Evolutionary conservation across 2,113 vertebrate species (phyloP).

Genomic region (Thomomys bottae): DNA sequence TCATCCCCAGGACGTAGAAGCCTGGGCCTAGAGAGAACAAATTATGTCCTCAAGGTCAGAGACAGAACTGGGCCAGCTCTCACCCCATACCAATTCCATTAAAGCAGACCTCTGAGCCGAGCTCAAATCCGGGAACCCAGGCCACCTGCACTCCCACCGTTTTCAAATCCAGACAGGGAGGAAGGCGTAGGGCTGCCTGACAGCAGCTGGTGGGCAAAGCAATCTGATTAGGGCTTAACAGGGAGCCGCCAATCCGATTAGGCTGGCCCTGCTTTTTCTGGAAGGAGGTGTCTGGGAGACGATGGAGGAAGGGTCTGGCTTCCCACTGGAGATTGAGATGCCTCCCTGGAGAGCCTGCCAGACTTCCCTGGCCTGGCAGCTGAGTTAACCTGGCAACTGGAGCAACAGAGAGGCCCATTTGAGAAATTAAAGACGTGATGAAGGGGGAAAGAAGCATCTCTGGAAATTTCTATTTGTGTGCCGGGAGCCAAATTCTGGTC

Average conservation of each 20-base stretch:
- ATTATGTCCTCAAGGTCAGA: not conserved
- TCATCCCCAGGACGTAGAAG: too few species aligned
- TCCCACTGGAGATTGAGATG: not conserved
- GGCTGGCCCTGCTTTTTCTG: not conserved
- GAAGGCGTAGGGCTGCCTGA: not conserved
- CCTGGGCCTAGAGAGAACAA: not conserved
- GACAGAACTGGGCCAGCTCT: not conserved
- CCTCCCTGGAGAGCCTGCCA: not conserved
- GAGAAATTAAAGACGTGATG: conserved; percentile 59
- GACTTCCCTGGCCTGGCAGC: not conserved
- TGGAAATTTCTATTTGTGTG: conserved; percentile 64
- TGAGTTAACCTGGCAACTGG: not conserved
- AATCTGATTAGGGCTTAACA: not conserved
- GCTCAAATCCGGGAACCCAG: not conserved
- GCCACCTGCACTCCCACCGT: not conserved
- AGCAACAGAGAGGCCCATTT: conserved; percentile 33
- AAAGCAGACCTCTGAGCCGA: not conserved
- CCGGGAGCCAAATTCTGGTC: not conserved
- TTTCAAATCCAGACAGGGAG: not conserved
- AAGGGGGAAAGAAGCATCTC: conserved; percentile 25
- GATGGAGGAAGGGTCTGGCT: conserved; percentile 7
- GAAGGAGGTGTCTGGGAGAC: not conserved
- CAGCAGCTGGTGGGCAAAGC: not conserved
- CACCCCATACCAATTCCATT: not conserved
- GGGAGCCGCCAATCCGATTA: not conserved